Evolutionary conservation across 2,888 invertebrate genomes (phyloP).

Genomic region (Agriotes lineatus): DNA sequence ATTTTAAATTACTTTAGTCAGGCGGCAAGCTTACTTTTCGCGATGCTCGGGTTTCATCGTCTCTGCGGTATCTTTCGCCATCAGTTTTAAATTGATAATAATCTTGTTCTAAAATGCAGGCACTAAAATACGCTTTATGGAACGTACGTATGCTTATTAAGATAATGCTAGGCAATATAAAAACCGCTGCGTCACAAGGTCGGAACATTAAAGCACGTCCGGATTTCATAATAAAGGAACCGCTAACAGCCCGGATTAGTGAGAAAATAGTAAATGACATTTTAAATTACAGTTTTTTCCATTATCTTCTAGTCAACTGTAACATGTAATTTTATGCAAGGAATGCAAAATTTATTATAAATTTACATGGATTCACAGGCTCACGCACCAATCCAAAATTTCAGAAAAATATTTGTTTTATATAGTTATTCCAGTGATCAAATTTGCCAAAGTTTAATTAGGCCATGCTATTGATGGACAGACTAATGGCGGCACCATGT

Average conservation of each 20-base stretch:
- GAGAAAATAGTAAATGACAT: constrained; percentile 23
- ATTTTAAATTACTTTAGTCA: background rate
- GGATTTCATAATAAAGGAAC: constrained; percentile 30
- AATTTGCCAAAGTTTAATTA: too few species aligned
- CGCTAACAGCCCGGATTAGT: constrained; percentile 22
- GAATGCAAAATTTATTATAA: too few species aligned
- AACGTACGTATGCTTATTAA: constrained; percentile 20
- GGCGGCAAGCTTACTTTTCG: background rate
- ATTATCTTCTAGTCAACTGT: too few species aligned
- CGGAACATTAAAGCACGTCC: constrained; percentile 30
- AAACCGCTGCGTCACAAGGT: constrained; percentile 23
- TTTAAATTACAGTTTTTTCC: constrained; percentile 27
- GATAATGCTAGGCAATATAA: constrained; percentile 21
- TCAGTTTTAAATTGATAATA: constrained; percentile 4
- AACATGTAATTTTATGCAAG: too few species aligned
- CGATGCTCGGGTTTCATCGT: background rate
- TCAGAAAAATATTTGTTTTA: too few species aligned
- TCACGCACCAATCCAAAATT: too few species aligned
- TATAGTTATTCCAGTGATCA: too few species aligned
- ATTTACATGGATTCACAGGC: too few species aligned
- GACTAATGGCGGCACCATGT: too few species aligned
- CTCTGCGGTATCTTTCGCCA: background rate
- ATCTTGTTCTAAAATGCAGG: background rate
- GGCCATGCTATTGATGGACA: too few species aligned
- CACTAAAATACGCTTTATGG: constrained; percentile 12